phyloP scores from a whole-genome alignment of 2,797 vertebrate species.

The Myiothlypis coronata region DNA sequence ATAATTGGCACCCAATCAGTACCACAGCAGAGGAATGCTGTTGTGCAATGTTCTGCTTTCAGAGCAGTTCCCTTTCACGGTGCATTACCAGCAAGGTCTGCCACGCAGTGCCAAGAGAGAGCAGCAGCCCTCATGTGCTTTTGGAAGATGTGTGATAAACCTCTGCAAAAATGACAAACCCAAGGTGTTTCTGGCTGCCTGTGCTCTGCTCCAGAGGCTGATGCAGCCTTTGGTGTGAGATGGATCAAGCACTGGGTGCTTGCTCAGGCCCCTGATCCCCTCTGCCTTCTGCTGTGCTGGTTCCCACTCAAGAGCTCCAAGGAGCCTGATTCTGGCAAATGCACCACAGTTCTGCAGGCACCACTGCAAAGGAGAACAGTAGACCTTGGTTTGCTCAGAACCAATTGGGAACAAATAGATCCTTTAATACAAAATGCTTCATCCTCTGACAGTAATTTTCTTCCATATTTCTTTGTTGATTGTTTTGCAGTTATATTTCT shows the following conservation, averaged over 20 bases:
- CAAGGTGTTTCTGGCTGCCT: background rate
- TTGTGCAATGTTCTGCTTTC: slow-evolving; percentile 39
- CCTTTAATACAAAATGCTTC: background rate
- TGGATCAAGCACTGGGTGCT: background rate
- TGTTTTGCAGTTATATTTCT: background rate
- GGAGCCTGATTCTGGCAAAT: background rate
- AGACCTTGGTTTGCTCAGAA: background rate
- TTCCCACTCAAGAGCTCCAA: background rate
- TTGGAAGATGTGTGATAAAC: background rate
- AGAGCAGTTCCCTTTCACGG: background rate
- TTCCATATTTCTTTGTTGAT: background rate
- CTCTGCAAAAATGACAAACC: background rate
- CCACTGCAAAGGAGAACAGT: background rate
- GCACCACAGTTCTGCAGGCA: background rate
- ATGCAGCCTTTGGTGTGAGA: background rate
- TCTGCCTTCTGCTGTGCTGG: background rate
- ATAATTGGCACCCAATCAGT: slow-evolving; percentile 43
- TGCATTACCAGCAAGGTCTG: background rate
- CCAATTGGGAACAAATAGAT: background rate
- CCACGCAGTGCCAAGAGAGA: background rate
- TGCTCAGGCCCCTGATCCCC: too few relatives aligned
- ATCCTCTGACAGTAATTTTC: background rate
- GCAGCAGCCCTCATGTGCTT: background rate
- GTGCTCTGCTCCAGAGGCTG: background rate
- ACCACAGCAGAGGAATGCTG: slow-evolving; percentile 11